Evolutionary conservation across 2,113 vertebrate species (phyloP), one percentile per base, ranked within the genome.

Genomic region (Pomatostomus ruficeps): DNA sequence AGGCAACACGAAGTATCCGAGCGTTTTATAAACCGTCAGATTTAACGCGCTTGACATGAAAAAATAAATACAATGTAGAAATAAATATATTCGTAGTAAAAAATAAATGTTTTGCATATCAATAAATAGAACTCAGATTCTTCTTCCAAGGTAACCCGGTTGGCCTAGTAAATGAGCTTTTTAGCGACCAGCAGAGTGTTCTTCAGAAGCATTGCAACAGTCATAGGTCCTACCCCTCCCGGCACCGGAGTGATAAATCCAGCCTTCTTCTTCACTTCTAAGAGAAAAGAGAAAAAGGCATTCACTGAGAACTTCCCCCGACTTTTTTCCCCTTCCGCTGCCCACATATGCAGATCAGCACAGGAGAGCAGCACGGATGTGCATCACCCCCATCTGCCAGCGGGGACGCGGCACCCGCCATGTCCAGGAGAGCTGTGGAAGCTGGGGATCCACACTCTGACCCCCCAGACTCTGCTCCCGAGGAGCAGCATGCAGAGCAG

Each of bases 141-240:
- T 65, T 86, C 83, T 70, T 92, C 28, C 49, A 31, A 22, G 19
- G 62, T 10, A 70, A 55, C 45, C 24, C 4, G 0, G 48, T 43
- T 17, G 88, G 51, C 72, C 89, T 99, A 99, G 93, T 98, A 98
- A 96, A 98, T 92, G 42, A 98, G 96, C 29, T 98, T 99, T 93
- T 98, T 98, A 59, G 99, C 98, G 31, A 98, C 98, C 72, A 97
- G 93, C 65, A 99, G 98, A 5, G 98, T 99, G 96, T 99, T 99
- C 97, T 98, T 99, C 98, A 99, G 97, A 77, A 99, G 98, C 99
- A 99, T 99, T 20, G 98, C 98, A 51, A 99, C 98, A 2, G 98
- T 99, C 98, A 99, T 97, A 12, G 99, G 99, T 83, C 99, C 99
- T 52, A 99, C 98, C 3, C 99, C 99, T 95, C 99, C 99, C 0